Evolutionary conservation across 2,888 invertebrate genomes (phyloP).

Genomic region (Clistopyga incitator): DNA sequence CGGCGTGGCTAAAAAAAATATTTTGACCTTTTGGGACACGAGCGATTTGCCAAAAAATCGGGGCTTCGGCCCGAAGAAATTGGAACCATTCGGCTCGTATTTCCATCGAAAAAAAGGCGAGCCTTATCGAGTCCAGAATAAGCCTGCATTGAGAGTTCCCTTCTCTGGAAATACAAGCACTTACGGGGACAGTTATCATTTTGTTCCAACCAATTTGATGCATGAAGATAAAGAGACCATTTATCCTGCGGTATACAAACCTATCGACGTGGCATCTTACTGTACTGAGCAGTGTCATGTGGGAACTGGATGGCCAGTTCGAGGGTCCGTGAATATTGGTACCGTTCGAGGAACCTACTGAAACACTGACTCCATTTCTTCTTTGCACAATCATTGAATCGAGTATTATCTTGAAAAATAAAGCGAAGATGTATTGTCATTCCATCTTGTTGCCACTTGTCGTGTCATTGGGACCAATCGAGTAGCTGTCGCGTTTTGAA

Average conservation of each 20-base stretch:
- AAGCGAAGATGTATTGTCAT: background rate
- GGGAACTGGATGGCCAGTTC: slow-evolving; percentile 83
- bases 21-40: slow-evolving; percentile 82
- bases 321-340: slow-evolving; percentile 75
- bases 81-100: slow-evolving; percentile 61
- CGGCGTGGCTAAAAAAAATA: slow-evolving; percentile 80
- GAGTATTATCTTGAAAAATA: slow-evolving; percentile 5
- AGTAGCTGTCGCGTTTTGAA: background rate
- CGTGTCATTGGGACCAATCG: background rate
- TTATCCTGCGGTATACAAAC: slow-evolving; percentile 65
- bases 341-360: slow-evolving; percentile 48
- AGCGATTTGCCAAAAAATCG: slow-evolving; percentile 64
- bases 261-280: slow-evolving; percentile 74
- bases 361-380: slow-evolving; percentile 3
- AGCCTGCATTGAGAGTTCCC: slow-evolving; percentile 57
- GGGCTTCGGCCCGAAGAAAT: slow-evolving; percentile 68
- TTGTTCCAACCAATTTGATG: slow-evolving; percentile 50
- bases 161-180: slow-evolving; percentile 67
- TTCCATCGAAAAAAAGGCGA: slow-evolving; percentile 57
- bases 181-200: slow-evolving; percentile 60
- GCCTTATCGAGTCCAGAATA: slow-evolving; percentile 37
- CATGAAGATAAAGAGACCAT: slow-evolving; percentile 18
- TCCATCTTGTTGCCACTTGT: background rate
- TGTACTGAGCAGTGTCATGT: slow-evolving; percentile 84
- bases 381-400: background rate